Percentiles rank a stretch among this genome's conserved stretches.
Evolutionary conservation across 2,888 invertebrate species (phyloP).

Genomic region (Andricus curvator): DNA sequence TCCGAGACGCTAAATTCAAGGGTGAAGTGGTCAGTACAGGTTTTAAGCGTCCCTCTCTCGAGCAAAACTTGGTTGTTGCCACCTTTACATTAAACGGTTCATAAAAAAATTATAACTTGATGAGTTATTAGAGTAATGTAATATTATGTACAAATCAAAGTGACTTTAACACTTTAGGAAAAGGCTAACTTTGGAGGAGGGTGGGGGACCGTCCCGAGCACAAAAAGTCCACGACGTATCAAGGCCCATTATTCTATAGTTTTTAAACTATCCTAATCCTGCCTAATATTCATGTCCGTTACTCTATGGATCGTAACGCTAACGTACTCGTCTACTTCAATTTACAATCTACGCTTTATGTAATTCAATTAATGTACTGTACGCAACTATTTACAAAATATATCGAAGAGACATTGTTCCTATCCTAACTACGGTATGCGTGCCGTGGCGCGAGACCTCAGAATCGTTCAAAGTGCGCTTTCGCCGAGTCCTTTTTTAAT

Average conservation of each 20-base stretch:
- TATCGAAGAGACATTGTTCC: constrained; percentile 72
- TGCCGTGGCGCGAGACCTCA: constrained; percentile 72
- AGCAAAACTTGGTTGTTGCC: constrained; percentile 54
- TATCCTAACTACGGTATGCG: constrained; percentile 74
- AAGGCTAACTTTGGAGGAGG: constrained; percentile 70
- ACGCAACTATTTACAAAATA: constrained; percentile 73
- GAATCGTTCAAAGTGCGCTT: constrained; percentile 67
- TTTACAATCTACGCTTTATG: constrained; percentile 54
- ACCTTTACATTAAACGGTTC: constrained; percentile 64
- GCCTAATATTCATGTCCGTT: constrained; percentile 60
- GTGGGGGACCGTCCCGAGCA: constrained; percentile 67
- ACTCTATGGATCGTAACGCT: constrained; percentile 68
- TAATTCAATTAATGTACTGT: constrained; percentile 63
- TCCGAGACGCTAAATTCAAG: not conserved
- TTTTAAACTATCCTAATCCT: constrained; percentile 69
- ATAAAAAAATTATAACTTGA: constrained; percentile 68
- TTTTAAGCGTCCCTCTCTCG: constrained; percentile 66
- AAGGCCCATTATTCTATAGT: constrained; percentile 67
- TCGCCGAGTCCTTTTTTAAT: constrained; percentile 67
- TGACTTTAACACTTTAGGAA: constrained; percentile 69
- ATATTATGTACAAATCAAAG: constrained; percentile 70
- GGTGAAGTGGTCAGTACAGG: constrained; percentile 57
- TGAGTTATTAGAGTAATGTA: constrained; percentile 66
- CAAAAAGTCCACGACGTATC: constrained; percentile 67
- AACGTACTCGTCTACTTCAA: constrained; percentile 53